phyloP scores from a whole-genome alignment of 2,797 vertebrate genomes.

The Ispidina lecontei region DNA sequence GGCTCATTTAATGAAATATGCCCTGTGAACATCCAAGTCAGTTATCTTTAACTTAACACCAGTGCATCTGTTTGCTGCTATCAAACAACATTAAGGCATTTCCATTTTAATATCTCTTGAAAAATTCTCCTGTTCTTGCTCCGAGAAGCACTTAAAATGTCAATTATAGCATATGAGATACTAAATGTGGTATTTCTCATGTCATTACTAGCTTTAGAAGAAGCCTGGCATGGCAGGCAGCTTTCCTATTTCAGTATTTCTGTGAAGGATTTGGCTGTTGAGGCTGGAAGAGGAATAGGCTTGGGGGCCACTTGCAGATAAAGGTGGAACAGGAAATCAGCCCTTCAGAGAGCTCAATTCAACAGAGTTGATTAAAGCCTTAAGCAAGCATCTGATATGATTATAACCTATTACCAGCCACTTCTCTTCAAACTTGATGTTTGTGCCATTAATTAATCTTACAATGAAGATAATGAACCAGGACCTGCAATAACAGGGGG shows the following conservation, averaged over 20 bases:
- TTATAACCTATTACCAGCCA: not conserved
- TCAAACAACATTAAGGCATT: slow-evolving; percentile 21
- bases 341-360: not conserved
- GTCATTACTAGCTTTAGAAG: not conserved
- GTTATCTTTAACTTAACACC: slow-evolving; percentile 4
- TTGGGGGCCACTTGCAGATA: not conserved
- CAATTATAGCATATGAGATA: slow-evolving; percentile 3
- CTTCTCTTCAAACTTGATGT: not conserved
- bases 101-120: slow-evolving; percentile 1
- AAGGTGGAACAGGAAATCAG: not conserved
- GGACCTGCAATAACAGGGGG: not conserved
- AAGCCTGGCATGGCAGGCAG: not conserved
- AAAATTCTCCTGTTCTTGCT: slow-evolving; percentile 25
- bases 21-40: not conserved
- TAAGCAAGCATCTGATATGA: not conserved
- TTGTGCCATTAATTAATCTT: not conserved
- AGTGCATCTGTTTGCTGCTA: slow-evolving; percentile 8
- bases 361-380: not conserved
- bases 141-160: slow-evolving; percentile 26
- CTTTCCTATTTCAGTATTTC: not conserved
- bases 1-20: not conserved
- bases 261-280: not conserved
- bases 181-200: not conserved
- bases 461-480: not conserved
- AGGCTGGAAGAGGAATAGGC: not conserved